Evolutionary conservation across 2,797 vertebrate genomes (phyloP), one percentile per base, ranked within the genome.

Genomic region (Kryptopterus vitreolus): DNA sequence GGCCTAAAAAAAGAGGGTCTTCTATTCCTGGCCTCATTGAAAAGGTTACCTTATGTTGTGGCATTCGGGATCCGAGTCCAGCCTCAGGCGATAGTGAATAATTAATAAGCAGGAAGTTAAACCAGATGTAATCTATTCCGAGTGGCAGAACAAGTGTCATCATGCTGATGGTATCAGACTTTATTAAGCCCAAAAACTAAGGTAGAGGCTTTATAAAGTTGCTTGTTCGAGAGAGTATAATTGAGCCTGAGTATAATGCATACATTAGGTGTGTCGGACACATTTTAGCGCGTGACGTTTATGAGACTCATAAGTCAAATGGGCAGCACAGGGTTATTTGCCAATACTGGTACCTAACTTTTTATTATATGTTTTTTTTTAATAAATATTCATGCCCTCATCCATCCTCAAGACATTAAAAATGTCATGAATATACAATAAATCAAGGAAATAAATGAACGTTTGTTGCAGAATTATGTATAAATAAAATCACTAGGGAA

Each of bases 51-150:
- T 16, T 75, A 69, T 80, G 66, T 50, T 24, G 11, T 72, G 46
- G 35, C 77, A 58, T 82, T 80, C 53, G 31, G 22, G 50, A 59
- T 71, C 46, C 82, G 58, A 83, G 75, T 38, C 57, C 69, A 20
- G 78, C 80, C 70, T 81, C 76, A 70, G 83, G 82, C 65, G 75
- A 58, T 53, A 50, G 31, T 86, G 70, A 82, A 85, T 83, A 82
- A 85, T 85, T 85, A 78, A 85, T 73, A 68, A 31, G 48, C 33
- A 66, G 80, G 80, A 80, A 79, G 69, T 77, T 46, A 61, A 61
- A 78, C 59, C n/a, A 77, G 50, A 61, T 80, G 48, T 79, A 77
- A 69, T 50, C 69, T 70, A 73, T 82, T 66, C 33, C 33, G 70
- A 58, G 58, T 77, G 18, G 31, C 62, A 82, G 58, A 58, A 55